A percentile compares a stretch with the other conserved stretches of the same genome.
Conservation (phyloP, 2,797 vertebrate genomes). For the Esox masquinongy region DNA sequence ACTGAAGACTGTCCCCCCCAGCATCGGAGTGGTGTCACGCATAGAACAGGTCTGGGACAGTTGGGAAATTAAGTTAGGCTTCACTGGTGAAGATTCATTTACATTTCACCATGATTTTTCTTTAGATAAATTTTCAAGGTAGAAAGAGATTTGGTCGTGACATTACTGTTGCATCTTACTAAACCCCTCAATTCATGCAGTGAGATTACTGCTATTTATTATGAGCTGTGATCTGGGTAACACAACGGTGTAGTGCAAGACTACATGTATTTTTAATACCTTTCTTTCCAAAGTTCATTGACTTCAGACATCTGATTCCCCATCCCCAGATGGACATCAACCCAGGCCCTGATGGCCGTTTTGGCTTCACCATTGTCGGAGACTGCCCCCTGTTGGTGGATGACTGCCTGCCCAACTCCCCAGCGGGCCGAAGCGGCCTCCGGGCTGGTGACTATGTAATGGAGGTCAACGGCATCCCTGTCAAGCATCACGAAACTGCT, state of each 20-base stretch:
- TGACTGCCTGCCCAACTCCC: conserved; percentile 76
- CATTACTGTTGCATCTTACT: neutral
- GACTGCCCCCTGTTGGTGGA: conserved; percentile 81
- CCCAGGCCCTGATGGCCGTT: conserved; percentile 71
- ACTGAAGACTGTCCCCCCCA: conserved; percentile 88
- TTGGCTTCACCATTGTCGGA: conserved; percentile 81
- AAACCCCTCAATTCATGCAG: neutral
- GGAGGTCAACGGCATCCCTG: conserved; percentile 82
- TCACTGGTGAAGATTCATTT: neutral
- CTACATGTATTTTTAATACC: neutral
- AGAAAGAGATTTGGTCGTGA: neutral
- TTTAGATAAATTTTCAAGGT: neutral
- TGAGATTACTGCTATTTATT: neutral
- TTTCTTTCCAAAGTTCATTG: neutral
- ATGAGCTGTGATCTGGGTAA: neutral
- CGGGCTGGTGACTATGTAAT: conserved; percentile 82
- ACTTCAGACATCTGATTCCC: neutral
- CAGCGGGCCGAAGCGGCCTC: conserved; percentile 77
- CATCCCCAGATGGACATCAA: conserved; percentile 68
- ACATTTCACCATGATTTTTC: neutral
- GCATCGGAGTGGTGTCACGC: conserved; percentile 92
- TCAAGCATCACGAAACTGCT: conserved; percentile 73
- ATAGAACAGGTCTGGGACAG: conserved; percentile 69
- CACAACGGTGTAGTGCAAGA: neutral
- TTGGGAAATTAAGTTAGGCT: neutral